Evolutionary conservation across 2,113 vertebrate genomes (phyloP), one percentile per base, ranked within the genome.

Genomic region (Lepus timidus): DNA sequence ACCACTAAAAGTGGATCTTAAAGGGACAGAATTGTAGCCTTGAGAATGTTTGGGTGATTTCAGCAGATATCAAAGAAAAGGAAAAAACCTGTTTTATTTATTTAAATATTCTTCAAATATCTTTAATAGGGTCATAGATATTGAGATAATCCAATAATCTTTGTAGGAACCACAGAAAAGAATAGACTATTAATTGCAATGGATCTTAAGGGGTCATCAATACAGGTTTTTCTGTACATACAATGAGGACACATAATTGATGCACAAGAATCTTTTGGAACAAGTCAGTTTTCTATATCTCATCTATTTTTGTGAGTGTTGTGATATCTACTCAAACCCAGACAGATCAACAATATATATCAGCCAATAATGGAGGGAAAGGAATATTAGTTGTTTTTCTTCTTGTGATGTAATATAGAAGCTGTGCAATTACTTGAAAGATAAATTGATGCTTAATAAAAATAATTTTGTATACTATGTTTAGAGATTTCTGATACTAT

Each of bases 71-170:
- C 52, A 87, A 39, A 68, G 25, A 36, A 36, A 81, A 23, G 31
- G 29, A 75, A 55, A 90, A 74, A 33, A 36, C 19, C 19, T 70
- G 55, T 75, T 76, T n/a, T 51, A 16, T 87, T 17, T 20, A 49
- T 61, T 91, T 75, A 87, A 22, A 27, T 51, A 39, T 82, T 68
- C 51, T 74, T 76, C 70, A 88, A 78, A 64, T 36, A 88, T 64
- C 33, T 88, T 44, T 70, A 61, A 39, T 70, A 36, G 51, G 2
- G 68, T 83, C 29, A 83, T 51, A 92, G 80, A 70, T 70, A 70
- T n/a, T 64, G 27, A 39, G 27, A 87, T 12, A 88, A 82, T 76
- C 49, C 52, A 14, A 52, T n/a, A 12, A 22, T 70, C 39, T 44
- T 64, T 62, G 6, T 9, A 61, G 19, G 51, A 87, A 17, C 36